Percentiles rank a stretch among this genome's conserved stretches.
Conservation (phyloP, 2,888 invertebrate genomes). For the Cerastis leucographa region DNA sequence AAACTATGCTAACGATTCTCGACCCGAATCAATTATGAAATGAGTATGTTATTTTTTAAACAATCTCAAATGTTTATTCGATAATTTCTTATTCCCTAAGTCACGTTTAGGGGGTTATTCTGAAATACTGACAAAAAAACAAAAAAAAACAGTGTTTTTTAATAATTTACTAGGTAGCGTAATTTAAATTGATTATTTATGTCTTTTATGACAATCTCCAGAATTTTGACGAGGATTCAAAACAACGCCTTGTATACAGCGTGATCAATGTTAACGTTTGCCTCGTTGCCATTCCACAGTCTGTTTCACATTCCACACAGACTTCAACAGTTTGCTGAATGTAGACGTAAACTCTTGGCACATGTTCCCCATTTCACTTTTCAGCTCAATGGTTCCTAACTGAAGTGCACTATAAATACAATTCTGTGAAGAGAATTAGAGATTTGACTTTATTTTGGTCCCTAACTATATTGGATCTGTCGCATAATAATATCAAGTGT, state of each 20-base stretch:
- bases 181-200: too few relatives aligned
- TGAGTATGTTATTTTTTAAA: too few relatives aligned
- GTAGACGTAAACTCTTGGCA: slow-evolving; percentile 30
- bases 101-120: too few relatives aligned
- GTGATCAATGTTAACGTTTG: slow-evolving; percentile 28
- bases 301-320: slow-evolving; percentile 33
- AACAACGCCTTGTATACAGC: slow-evolving; percentile 7
- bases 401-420: slow-evolving; percentile 91
- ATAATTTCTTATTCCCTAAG: too few relatives aligned
- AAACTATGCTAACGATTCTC: too few relatives aligned
- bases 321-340: slow-evolving; percentile 38
- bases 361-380: slow-evolving; percentile 64
- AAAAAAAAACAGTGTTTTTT: too few relatives aligned
- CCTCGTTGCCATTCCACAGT: slow-evolving; percentile 18
- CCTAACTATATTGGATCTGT: slow-evolving; percentile 90
- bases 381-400: slow-evolving; percentile 91
- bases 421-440: slow-evolving; percentile 88
- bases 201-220: too few relatives aligned
- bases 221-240: too few relatives aligned
- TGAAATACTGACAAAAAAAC: too few relatives aligned
- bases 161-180: too few relatives aligned
- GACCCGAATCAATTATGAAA: too few relatives aligned
- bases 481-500: slow-evolving; percentile 90
- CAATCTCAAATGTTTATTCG: too few relatives aligned
- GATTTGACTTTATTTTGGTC: slow-evolving; percentile 92